These are phyloP conservation scores for Solea solea DNA, from an alignment of 2,113 vertebrate genomes.

Conservation along the genomic window DNA sequence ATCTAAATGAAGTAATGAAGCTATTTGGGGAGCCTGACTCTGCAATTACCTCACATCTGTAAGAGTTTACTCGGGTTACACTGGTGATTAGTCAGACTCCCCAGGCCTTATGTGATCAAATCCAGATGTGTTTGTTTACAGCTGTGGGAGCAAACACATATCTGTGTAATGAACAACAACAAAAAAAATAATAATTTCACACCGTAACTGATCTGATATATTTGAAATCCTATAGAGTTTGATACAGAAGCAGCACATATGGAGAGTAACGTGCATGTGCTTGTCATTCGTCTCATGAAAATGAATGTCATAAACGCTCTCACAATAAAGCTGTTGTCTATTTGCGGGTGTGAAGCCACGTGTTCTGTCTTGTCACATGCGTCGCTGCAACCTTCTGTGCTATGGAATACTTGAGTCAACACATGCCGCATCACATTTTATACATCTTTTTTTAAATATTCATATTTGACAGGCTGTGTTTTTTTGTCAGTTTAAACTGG, in stretches of 20 bases:
- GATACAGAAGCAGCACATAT: constrained; percentile 17
- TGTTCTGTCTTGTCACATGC: background rate
- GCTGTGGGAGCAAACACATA: constrained; percentile 30
- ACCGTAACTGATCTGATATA: background rate
- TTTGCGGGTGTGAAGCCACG: constrained; percentile 5
- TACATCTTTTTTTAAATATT: too few relatives aligned
- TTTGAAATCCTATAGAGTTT: background rate
- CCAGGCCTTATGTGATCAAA: constrained; percentile 63
- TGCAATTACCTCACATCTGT: constrained; percentile 79
- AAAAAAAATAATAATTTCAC: constrained; percentile 1
- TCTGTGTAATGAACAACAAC: background rate
- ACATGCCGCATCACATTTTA: too few relatives aligned
- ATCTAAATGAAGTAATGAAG: constrained; percentile 68
- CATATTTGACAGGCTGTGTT: too few relatives aligned
- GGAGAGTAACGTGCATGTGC: constrained; percentile 21
- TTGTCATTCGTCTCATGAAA: constrained; percentile 33
- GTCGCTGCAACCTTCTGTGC: constrained; percentile 26
- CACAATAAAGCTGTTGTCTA: constrained; percentile 33
- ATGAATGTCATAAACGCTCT: constrained; percentile 35
- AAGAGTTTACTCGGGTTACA: constrained; percentile 76
- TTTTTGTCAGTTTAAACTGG: too few relatives aligned
- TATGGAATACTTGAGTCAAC: too few relatives aligned
- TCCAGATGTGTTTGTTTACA: constrained; percentile 77
- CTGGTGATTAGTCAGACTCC: constrained; percentile 75
- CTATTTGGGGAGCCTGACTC: constrained; percentile 67